These are phyloP conservation scores for Neoseiulus cucumeris DNA, from an alignment of 1,140 invertebrate species.

Conservation along the genomic window DNA sequence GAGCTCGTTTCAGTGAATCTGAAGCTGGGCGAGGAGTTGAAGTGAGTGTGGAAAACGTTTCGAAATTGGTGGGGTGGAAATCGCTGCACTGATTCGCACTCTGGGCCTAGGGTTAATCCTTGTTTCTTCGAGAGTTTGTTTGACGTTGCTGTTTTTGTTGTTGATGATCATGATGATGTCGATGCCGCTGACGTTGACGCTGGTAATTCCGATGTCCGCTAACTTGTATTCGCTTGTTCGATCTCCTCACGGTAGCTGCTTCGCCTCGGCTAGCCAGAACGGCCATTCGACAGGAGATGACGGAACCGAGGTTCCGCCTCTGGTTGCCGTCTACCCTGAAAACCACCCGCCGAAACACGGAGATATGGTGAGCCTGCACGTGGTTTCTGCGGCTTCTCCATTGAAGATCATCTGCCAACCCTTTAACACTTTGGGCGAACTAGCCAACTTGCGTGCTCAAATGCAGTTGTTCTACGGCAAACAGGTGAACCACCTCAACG, in stretches of 20 bases:
- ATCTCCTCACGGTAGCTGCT: too few relatives aligned
- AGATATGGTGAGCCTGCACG: not conserved
- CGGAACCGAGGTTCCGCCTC: not conserved
- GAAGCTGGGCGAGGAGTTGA: not conserved
- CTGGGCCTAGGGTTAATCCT: too few relatives aligned
- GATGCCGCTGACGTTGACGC: too few relatives aligned
- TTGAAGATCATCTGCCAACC: not conserved
- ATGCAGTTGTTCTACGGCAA: constrained; percentile 10
- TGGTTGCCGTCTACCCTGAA: not conserved
- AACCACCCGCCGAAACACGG: not conserved
- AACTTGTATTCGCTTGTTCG: too few relatives aligned
- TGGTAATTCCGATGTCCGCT: too few relatives aligned
- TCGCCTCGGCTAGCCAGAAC: not conserved
- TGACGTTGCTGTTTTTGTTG: too few relatives aligned
- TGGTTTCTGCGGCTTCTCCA: constrained; percentile 1
- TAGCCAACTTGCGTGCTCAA: not conserved
- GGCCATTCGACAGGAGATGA: not conserved
- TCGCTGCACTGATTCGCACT: too few relatives aligned
- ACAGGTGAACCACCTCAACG: not conserved
- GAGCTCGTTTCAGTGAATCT: constrained; percentile 3
- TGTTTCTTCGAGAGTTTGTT: too few relatives aligned
- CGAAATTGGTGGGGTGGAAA: too few relatives aligned
- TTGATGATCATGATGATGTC: too few relatives aligned
- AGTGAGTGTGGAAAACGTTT: not conserved
- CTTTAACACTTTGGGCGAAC: constrained; percentile 7